Percentiles rank a stretch among this genome's conserved stretches.
Conservation (phyloP, 1,140 invertebrate genomes). For the Phymorhynchus buccinoides region DNA sequence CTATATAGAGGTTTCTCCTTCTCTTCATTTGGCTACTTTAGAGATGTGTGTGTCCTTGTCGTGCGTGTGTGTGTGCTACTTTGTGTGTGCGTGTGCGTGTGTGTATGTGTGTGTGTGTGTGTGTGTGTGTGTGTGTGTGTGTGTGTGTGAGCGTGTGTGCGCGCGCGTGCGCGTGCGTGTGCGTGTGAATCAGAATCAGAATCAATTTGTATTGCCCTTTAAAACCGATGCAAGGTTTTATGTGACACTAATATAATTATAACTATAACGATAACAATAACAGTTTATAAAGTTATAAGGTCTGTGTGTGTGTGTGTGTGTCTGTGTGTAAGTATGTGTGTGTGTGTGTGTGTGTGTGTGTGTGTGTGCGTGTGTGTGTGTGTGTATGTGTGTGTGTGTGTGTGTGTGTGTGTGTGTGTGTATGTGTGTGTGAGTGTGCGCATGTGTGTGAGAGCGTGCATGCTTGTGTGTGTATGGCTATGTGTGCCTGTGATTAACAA, state of each 20-base stretch:
- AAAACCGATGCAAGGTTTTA: too few species aligned
- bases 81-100: too few species aligned
- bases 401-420: constrained; percentile 14
- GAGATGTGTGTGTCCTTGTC: background rate
- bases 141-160: constrained; percentile 10
- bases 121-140: constrained; percentile 14
- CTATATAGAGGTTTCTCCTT: too few species aligned
- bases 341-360: constrained; percentile 28
- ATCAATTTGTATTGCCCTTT: too few species aligned
- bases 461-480: background rate
- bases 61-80: too few species aligned
- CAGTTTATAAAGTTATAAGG: background rate
- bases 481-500: background rate
- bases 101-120: constrained; percentile 14
- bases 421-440: constrained; percentile 9
- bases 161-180: background rate
- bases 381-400: constrained; percentile 16
- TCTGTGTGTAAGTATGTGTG: constrained; percentile 29
- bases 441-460: background rate
- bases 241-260: background rate
- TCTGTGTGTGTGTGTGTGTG: constrained; percentile 26
- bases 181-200: too few species aligned
- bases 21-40: too few species aligned
- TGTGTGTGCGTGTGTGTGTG: background rate
- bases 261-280: background rate